Evolutionary conservation across 2,888 invertebrate genomes (phyloP).

Genomic region (Aplocera efformata): DNA sequence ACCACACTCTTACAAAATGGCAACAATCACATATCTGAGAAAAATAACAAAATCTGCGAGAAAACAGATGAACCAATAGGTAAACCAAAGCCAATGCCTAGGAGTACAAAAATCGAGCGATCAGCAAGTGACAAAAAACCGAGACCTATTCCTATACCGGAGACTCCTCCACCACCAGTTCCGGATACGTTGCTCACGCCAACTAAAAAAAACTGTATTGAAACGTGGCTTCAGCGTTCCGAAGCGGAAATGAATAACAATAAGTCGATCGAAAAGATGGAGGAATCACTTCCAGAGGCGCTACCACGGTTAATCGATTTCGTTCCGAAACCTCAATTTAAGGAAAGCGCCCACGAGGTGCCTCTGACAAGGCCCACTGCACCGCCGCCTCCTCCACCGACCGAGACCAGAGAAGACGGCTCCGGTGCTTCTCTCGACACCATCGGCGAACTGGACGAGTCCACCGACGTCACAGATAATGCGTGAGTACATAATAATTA

Average conservation of each 20-base stretch:
- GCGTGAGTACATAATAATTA: constrained; percentile 63
- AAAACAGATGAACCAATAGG: constrained; percentile 37
- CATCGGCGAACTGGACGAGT: constrained; percentile 86
- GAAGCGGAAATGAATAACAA: constrained; percentile 73
- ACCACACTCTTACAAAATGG: constrained; percentile 43
- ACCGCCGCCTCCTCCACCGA: constrained; percentile 59
- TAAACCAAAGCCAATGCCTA: constrained; percentile 79
- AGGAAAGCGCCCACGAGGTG: constrained; percentile 52
- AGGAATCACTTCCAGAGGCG: constrained; percentile 65
- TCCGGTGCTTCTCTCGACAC: constrained; percentile 83
- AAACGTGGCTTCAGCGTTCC: constrained; percentile 71
- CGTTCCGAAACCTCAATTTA: constrained; percentile 82
- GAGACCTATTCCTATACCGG: constrained; percentile 54
- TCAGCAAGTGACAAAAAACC: constrained; percentile 63
- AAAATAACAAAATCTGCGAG: constrained; percentile 24
- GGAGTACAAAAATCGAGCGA: constrained; percentile 72
- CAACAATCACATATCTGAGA: constrained; percentile 46
- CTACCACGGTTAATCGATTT: constrained; percentile 86
- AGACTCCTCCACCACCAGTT: constrained; percentile 46
- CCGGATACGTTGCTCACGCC: constrained; percentile 64
- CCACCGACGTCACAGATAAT: constrained; percentile 65
- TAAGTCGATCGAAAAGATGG: constrained; percentile 59
- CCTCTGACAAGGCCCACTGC: constrained; percentile 58
- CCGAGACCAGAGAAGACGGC: constrained; percentile 76
- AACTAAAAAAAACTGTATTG: constrained; percentile 74